Base-by-base conservation (phyloP, 2,888 invertebrate genomes). In the Phalera bucephala region DNA sequence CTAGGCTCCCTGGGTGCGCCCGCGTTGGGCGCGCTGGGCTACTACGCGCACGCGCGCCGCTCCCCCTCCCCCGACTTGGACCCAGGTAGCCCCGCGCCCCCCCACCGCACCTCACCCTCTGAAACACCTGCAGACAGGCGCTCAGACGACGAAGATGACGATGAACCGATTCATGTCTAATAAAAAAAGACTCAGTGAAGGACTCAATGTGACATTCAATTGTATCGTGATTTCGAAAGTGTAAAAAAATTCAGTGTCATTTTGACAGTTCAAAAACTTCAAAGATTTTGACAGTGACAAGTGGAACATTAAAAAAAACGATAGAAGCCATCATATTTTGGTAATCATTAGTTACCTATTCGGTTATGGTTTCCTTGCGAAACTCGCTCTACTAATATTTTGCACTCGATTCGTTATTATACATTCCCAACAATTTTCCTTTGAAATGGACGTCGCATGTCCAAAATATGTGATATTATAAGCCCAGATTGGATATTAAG, bases 1-100 rank as follows among this genome's bases (percentile, higher is more conserved):
- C 80, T 94, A 9, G 92, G 93, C 14, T 91, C 92, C 6, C 79
- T 94, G 9, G 93, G 94, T 7, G 94, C 93, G 38, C 94, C 95
- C 49, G 94, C 91, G 64, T 92, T 94, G 12, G 78, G 91, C 29
- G 80, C 91, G 51, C 67, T 91, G 54, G 78, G 87, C 62, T 77
- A 91, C 83, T 81, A 91, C 72, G 76, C 91, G 71, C 72, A 91
- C 76, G 70, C 87, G 51, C 78, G 86, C 21, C 82, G 91, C 64
- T 64, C 90, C 11, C 91, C 81, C 40, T 91, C 81, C 23, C 91
- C 83, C 10, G 93, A 92, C 80, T 91, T 74, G 15, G 92, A 92
- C 78, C 92, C 92, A 0, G 92, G 92, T 32, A 92, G 92, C 52
- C 90, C 89, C 1, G 77, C 81, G 36, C 92, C 92, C 1, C 91